phyloP scores from a whole-genome alignment of 2,113 vertebrate genomes.

The Diphyllodes magnificus region DNA sequence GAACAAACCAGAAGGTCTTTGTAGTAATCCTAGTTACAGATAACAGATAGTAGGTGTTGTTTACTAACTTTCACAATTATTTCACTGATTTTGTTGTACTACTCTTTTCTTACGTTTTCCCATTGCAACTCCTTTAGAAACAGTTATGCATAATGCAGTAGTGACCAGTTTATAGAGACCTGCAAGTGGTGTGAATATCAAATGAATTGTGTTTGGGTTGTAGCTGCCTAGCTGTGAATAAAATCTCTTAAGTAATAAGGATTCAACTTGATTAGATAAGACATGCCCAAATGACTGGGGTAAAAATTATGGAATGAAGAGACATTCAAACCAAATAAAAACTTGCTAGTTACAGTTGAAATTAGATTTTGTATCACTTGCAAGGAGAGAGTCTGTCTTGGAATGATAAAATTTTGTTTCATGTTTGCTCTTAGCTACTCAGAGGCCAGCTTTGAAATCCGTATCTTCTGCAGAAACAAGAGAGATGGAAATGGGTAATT shows the following conservation, averaged over 20 bases:
- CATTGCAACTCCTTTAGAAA: background rate
- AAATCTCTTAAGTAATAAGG: background rate
- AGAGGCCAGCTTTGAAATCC: background rate
- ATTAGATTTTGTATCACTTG: background rate
- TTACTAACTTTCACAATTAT: background rate
- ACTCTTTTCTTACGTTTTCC: background rate
- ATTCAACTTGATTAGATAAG: background rate
- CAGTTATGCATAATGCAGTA: background rate
- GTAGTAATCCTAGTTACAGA: background rate
- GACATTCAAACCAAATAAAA: background rate
- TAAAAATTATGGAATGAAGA: background rate
- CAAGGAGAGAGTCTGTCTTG: background rate
- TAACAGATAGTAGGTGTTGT: background rate
- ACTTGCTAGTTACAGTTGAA: background rate
- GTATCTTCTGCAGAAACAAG: background rate
- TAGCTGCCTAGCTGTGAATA: background rate
- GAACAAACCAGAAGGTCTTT: background rate
- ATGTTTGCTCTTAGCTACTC: slow-evolving; percentile 33
- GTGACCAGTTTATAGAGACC: background rate
- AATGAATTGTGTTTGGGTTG: background rate
- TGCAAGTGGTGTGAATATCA: background rate
- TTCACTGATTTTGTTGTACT: background rate
- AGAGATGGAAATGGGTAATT: slow-evolving; percentile 20
- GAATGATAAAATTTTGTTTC: background rate
- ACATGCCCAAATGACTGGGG: background rate